Conservation (phyloP, 2,888 invertebrate genomes). For the Aleiodes alternator region DNA sequence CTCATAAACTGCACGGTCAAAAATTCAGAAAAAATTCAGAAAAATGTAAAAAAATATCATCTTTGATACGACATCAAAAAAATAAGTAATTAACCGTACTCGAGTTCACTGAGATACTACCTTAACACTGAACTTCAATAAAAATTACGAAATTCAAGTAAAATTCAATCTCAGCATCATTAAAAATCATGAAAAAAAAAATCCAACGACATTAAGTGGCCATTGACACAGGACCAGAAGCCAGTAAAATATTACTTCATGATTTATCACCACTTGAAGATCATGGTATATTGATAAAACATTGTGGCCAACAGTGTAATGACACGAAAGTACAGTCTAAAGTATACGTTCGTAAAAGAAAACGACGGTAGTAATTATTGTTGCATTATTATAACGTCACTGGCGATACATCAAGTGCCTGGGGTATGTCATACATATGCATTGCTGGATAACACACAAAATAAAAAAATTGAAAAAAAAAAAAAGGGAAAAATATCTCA, state of each 20-base stretch:
- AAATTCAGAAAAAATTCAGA: too few relatives aligned
- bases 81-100: too few relatives aligned
- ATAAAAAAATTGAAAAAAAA: not conserved
- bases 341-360: slow-evolving; percentile 21
- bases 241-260: not conserved
- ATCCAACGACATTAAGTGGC: slow-evolving; percentile 43
- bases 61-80: too few relatives aligned
- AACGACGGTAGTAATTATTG: slow-evolving; percentile 66
- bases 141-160: too few relatives aligned
- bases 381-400: slow-evolving; percentile 71
- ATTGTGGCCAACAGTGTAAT: slow-evolving; percentile 25
- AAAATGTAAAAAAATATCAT: too few relatives aligned
- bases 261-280: slow-evolving; percentile 39
- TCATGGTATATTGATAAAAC: slow-evolving; percentile 37
- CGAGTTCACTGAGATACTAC: too few relatives aligned
- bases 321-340: slow-evolving; percentile 38
- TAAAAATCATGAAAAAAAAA: not conserved
- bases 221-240: slow-evolving; percentile 49
- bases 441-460: slow-evolving; percentile 56
- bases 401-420: slow-evolving; percentile 66
- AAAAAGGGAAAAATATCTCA: not conserved
- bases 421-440: slow-evolving; percentile 64
- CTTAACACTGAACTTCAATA: too few relatives aligned
- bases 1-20: too few relatives aligned
- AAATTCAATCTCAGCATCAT: not conserved